Evolutionary conservation across 2,797 vertebrate genomes (phyloP), one percentile per base, ranked within the genome.

Genomic region (Darevskia mixta): DNA sequence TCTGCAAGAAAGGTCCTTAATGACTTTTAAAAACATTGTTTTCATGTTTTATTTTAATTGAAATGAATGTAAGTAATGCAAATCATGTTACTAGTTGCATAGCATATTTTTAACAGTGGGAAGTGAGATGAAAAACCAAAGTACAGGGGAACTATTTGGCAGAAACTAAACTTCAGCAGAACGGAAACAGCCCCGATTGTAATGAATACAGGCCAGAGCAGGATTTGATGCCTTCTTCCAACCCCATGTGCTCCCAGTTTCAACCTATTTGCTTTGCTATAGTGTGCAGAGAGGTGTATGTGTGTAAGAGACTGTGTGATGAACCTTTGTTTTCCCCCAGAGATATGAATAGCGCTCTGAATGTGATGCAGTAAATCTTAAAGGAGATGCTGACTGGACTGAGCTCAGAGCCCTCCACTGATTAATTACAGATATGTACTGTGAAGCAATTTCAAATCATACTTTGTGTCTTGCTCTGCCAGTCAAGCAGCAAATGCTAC

Each of bases 401-500:
- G 87, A 90, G 3, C 82, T 41, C 89, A 1, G 86, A 90, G 91
- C 91, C 91, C 83, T 91, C 87, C 81, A 85, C 91, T 92, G 91
- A 90, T 85, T 86, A 5, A 58, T 3, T 61, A 93, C 87, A 91
- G 92, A 88, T 91, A 82, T 43, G 86, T 20, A 5, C 66, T 29
- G 82, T 0, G 85, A 91, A 88, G 87, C 87, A 88, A 85, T 87
- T 93, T 64, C 87, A 0, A 79, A 92, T 89, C 23, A 3, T 3
- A 0, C 49, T 73, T 5, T 85, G 11, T 0, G 29, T 80, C 91
- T 89, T 55, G 43, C 90, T 17, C 18, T n/a, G 73, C 75, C 89
- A 92, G 92, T 79, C 91, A 69, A 88, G 92, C 4, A 0, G 76
- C n/a, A 90, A 84, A 61, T 0, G 69, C 2, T 1, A 27, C 0